Percentiles rank a stretch among this genome's conserved stretches.
These are phyloP conservation scores for Papilio demoleus DNA, from an alignment of 2,888 invertebrate genomes.

Conservation along the genomic window DNA sequence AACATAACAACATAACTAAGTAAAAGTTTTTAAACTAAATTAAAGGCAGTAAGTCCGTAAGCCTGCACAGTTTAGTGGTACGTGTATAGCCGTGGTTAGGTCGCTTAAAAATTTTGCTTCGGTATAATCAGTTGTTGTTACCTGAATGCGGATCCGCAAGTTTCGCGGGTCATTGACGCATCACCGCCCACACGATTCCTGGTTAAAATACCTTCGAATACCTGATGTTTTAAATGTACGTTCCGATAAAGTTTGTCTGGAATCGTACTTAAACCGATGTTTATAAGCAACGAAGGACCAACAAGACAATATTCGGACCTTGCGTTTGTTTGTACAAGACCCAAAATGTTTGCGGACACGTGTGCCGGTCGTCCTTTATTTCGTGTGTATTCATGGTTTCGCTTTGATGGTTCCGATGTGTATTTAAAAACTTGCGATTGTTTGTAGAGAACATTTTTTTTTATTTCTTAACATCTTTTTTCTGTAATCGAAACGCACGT, in stretches of 20 bases:
- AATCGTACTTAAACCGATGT: constrained; percentile 44
- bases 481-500: constrained; percentile 40
- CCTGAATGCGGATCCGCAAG: constrained; percentile 81
- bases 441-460: constrained; percentile 44
- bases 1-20: not conserved
- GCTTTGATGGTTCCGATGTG: constrained; percentile 71
- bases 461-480: constrained; percentile 39
- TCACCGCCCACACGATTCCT: constrained; percentile 74
- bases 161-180: constrained; percentile 82
- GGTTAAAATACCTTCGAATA: constrained; percentile 58
- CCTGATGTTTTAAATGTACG: constrained; percentile 44
- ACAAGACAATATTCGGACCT: constrained; percentile 56
- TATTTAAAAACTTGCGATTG: constrained; percentile 58
- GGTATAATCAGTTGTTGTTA: constrained; percentile 59
- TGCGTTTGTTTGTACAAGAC: constrained; percentile 66
- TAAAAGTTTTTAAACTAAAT: not conserved
- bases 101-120: constrained; percentile 29
- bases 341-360: constrained; percentile 74
- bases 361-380: constrained; percentile 70
- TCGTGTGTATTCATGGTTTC: constrained; percentile 63
- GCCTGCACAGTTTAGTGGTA: not conserved
- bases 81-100: not conserved
- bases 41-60: not conserved
- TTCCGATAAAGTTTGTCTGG: constrained; percentile 51
- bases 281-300: constrained; percentile 43